These are phyloP conservation scores for Phyllostomus discolor DNA, from an alignment of 2,113 vertebrate genomes.

Conservation along the genomic window DNA sequence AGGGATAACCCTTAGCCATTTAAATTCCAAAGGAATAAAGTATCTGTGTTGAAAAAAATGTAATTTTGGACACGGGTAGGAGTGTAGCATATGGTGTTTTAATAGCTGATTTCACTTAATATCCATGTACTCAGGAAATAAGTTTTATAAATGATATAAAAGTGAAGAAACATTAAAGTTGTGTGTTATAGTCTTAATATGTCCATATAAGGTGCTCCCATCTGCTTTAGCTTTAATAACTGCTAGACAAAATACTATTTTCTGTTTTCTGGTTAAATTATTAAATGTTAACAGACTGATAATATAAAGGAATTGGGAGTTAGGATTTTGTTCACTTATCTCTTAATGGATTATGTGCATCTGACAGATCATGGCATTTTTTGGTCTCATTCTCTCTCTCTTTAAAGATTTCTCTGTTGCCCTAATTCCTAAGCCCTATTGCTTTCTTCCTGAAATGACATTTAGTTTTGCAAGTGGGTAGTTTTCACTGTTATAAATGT, in stretches of 20 bases:
- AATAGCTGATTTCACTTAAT: neutral
- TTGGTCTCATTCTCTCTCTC: slow-evolving; percentile 28
- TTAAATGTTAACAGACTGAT: slow-evolving; percentile 46
- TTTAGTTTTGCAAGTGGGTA: slow-evolving; percentile 30
- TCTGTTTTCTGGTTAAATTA: slow-evolving; percentile 8
- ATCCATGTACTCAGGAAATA: neutral
- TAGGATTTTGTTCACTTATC: slow-evolving; percentile 51
- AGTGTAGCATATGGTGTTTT: neutral
- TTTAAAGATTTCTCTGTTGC: slow-evolving; percentile 52
- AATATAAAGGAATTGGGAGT: slow-evolving; percentile 34
- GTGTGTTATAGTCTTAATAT: neutral
- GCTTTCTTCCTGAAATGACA: slow-evolving; percentile 27
- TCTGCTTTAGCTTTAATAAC: slow-evolving; percentile 9
- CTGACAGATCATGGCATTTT: slow-evolving; percentile 7
- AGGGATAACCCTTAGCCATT: neutral
- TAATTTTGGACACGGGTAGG: neutral
- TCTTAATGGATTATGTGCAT: slow-evolving; percentile 36
- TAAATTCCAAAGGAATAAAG: neutral
- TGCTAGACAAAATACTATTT: neutral
- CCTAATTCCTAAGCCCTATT: neutral
- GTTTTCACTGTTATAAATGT: slow-evolving; percentile 20
- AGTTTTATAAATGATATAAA: neutral
- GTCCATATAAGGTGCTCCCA: neutral
- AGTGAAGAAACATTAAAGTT: neutral
- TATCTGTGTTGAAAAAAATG: neutral